Base-by-base conservation (phyloP, 2,888 invertebrate genomes). In the Ophraella communa region DNA sequence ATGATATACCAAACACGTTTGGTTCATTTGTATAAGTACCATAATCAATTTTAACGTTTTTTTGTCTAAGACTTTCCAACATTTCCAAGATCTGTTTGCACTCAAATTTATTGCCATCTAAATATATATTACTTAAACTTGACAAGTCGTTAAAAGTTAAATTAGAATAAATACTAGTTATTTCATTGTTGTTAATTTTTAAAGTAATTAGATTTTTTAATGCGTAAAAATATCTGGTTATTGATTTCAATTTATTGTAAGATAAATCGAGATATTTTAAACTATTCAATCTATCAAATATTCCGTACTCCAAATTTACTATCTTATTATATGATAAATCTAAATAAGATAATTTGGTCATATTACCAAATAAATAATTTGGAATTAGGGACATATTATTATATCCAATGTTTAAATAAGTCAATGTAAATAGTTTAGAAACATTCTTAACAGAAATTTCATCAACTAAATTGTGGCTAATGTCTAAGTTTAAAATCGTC, bases 1-100 rank as follows among this genome's bases (percentile, higher is more conserved):
- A 65, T 20, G 62, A 23, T 27, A 65, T 65, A 10, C 65, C 65
- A 23, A 54, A 54, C 7, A 65, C 49, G 24, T 65, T 65, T 2
- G 62, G 35, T 24, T 10, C 20, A n/a, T 47, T 57, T 14, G 10
- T 61, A 10, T 14, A 11, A 8, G 17, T 45, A 3, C 62, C 62
- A 18, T 54, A 35, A 8, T 14, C 14, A 30, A 61, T 11, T 14
- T 20, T 3, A 14, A 52, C 30, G 11, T 30, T 3, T 1, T 5
- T 17, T n/a, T 7, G 18, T 39, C 24, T 17, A 33, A 57, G 42
- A 14, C 21, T 11, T 4, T 35, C 17, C 1, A 64, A 24, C 17
- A 62, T 10, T 21, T 39, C 4, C 3, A 65, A 11, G 14, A 65
- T 39, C 10, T 58, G 30, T 45, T 42, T 39, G 24, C 65, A 65